A percentile compares a stretch with the other conserved stretches of the same genome.
phyloP scores from a whole-genome alignment of 1,140 invertebrate genomes.

The Calosoma granatense region DNA sequence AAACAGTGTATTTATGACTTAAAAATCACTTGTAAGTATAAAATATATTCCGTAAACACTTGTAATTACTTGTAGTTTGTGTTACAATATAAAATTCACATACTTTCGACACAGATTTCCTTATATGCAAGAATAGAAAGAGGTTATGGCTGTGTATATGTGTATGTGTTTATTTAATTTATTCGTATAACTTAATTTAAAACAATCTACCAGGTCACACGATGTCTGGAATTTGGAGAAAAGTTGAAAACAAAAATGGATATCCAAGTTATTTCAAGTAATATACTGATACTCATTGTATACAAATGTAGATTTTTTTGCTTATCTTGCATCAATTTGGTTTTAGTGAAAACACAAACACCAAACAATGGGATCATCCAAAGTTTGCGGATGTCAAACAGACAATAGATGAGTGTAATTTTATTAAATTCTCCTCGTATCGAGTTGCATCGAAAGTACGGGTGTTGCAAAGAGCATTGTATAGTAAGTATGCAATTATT shows the following conservation, averaged over 20 bases:
- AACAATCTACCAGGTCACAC: too few species aligned
- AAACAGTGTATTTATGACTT: too few species aligned
- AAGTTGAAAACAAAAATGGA: conserved; percentile 43
- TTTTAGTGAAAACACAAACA: conserved; percentile 35
- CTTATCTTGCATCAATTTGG: conserved; percentile 16
- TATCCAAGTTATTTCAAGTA: conserved; percentile 47
- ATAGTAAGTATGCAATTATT: conserved; percentile 38
- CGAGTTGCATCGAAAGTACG: conserved; percentile 71
- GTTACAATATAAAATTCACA: too few species aligned
- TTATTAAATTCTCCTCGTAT: conserved; percentile 71
- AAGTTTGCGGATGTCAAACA: conserved; percentile 39
- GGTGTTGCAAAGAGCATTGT: conserved; percentile 53
- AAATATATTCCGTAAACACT: too few species aligned
- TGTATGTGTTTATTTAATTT: too few species aligned
- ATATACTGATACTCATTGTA: conserved; percentile 18
- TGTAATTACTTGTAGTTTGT: too few species aligned
- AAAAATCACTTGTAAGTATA: too few species aligned
- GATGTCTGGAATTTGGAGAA: conserved; percentile 23
- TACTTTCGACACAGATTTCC: too few species aligned
- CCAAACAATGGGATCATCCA: conserved; percentile 44
- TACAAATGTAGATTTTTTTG: background rate
- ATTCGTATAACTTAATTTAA: too few species aligned
- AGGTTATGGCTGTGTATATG: too few species aligned
- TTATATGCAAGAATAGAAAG: too few species aligned
- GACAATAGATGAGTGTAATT: conserved; percentile 54